phyloP scores from a whole-genome alignment of 2,797 vertebrate genomes.

The Manis pentadactyla region DNA sequence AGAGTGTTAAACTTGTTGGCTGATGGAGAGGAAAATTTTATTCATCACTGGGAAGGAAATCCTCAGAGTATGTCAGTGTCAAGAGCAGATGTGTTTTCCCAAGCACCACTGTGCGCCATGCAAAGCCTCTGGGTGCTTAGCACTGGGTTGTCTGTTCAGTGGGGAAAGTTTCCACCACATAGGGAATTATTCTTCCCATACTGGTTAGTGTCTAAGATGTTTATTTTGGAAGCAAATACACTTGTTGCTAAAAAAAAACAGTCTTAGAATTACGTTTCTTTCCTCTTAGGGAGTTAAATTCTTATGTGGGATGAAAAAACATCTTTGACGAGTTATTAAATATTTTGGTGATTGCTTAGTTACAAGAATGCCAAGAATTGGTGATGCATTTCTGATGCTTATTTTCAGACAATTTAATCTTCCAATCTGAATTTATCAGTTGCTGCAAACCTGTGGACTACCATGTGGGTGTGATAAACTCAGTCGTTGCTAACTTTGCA shows the following conservation, averaged over 20 bases:
- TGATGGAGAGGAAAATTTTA: constrained; percentile 66
- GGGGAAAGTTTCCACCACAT: constrained; percentile 1
- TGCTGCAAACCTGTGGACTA: neutral
- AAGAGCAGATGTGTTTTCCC: constrained; percentile 47
- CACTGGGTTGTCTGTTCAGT: neutral
- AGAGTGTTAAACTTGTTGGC: constrained; percentile 59
- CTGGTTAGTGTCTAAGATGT: constrained; percentile 48
- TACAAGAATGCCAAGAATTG: constrained; percentile 64
- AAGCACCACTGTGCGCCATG: neutral
- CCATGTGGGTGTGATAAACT: neutral
- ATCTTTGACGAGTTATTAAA: constrained; percentile 67
- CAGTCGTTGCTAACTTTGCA: neutral
- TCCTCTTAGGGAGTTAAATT: constrained; percentile 74
- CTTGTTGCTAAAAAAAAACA: constrained; percentile 64
- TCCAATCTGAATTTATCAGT: neutral
- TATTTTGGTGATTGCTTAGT: constrained; percentile 76
- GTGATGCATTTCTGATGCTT: constrained; percentile 50
- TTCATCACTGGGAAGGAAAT: constrained; percentile 44
- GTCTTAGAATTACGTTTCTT: constrained; percentile 46
- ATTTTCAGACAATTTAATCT: constrained; percentile 47
- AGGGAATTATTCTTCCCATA: constrained; percentile 55
- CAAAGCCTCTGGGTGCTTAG: neutral
- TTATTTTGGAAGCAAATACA: constrained; percentile 77
- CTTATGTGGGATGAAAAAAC: constrained; percentile 54
- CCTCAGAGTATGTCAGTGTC: constrained; percentile 29